Conservation (phyloP, 2,797 vertebrate species). For the Choloepus didactylus region DNA sequence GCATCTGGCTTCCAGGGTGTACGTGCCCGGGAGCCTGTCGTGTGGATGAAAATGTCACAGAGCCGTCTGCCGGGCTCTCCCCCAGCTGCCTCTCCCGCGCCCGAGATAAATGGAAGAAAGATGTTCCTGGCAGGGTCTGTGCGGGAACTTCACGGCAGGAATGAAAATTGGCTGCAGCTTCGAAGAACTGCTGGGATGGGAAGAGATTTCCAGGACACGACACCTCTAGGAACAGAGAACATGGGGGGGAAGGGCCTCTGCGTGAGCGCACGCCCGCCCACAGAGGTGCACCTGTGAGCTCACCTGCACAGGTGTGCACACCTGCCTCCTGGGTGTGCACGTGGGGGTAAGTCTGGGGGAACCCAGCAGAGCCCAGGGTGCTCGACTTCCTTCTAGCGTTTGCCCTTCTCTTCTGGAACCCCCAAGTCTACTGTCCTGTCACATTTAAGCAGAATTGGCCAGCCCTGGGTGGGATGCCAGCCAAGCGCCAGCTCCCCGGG, state of each 20-base stretch:
- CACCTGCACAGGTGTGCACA: accelerated
- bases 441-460: not conserved
- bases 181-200: constrained; percentile 70
- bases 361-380: not conserved
- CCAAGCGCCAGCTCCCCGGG: not conserved
- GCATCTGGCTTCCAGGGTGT: not conserved
- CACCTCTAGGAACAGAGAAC: constrained; percentile 71
- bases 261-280: not conserved
- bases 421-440: not conserved
- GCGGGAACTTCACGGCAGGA: constrained; percentile 63
- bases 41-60: constrained; percentile 18
- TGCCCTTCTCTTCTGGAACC: not conserved
- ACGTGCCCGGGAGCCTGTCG: not conserved
- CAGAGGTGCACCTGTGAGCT: accelerated
- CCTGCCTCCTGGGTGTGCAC: accelerated
- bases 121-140: constrained; percentile 74
- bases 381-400: not conserved
- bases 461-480: constrained; percentile 44
- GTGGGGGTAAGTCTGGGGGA: accelerated
- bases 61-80: constrained; percentile 42
- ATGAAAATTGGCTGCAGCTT: constrained; percentile 69
- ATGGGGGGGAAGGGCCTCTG: accelerated
- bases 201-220: constrained; percentile 77
- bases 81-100: constrained; percentile 2
- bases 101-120: constrained; percentile 70